Evolutionary conservation across 1,140 invertebrate genomes (phyloP).

Genomic region (Vanessa tameamea): DNA sequence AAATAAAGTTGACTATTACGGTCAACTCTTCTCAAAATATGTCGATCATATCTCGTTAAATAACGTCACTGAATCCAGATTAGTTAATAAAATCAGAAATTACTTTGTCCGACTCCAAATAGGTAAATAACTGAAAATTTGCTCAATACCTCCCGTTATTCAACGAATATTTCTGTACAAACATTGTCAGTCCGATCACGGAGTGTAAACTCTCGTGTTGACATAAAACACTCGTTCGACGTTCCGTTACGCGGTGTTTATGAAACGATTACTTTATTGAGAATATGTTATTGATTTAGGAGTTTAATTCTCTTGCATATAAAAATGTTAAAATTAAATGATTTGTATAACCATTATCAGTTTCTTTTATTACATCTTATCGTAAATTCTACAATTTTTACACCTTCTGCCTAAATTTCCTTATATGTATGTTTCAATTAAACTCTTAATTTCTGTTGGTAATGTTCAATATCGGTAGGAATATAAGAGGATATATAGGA

Average conservation of each 20-base stretch:
- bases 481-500: too few species aligned
- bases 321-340: neutral
- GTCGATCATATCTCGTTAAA: too few species aligned
- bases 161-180: constrained; percentile 3
- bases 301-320: neutral
- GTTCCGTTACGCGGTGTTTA: constrained; percentile 1
- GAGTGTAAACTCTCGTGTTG: constrained; percentile 5
- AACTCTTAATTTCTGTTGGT: too few species aligned
- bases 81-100: too few species aligned
- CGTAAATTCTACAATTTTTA: too few species aligned
- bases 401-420: too few species aligned
- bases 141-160: neutral
- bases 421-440: too few species aligned
- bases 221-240: constrained; percentile 9
- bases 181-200: constrained; percentile 8
- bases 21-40: too few species aligned
- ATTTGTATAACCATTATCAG: neutral
- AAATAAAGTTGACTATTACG: too few species aligned
- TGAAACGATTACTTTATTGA: constrained; percentile 2
- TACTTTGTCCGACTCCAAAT: neutral
- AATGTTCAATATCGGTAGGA: too few species aligned
- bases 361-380: neutral
- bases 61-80: too few species aligned
- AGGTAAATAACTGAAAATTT: neutral
- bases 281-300: constrained; percentile 1